phyloP scores from a whole-genome alignment of 2,888 invertebrate genomes.

The Trilocha varians region DNA sequence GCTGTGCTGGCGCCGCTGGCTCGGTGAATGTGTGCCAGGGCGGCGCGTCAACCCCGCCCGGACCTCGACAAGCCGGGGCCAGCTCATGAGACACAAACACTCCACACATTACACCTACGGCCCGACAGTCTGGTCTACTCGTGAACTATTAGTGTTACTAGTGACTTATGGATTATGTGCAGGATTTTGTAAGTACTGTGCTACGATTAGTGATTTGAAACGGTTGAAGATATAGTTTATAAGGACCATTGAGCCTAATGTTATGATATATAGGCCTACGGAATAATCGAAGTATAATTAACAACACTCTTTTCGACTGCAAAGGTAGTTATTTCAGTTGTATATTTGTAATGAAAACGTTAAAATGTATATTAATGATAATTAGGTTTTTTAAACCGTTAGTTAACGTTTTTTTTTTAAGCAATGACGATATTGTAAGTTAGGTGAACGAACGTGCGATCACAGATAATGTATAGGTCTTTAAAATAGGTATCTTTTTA shows the following conservation, averaged over 20 bases:
- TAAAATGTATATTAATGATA: slow-evolving; percentile 55
- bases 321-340: slow-evolving; percentile 41
- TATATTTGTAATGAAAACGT: slow-evolving; percentile 62
- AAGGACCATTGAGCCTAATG: slow-evolving; percentile 58
- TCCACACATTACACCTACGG: slow-evolving; percentile 51
- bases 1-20: slow-evolving; percentile 64
- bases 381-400: slow-evolving; percentile 69
- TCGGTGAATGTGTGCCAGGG: slow-evolving; percentile 70
- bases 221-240: too few species aligned
- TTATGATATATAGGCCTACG: slow-evolving; percentile 58
- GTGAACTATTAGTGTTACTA: slow-evolving; percentile 37
- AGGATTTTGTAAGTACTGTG: slow-evolving; percentile 20
- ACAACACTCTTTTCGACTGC: slow-evolving; percentile 20
- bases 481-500: slow-evolving; percentile 46
- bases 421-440: too few species aligned
- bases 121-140: slow-evolving; percentile 63
- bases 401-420: slow-evolving; percentile 65
- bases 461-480: slow-evolving; percentile 46
- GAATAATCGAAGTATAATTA: slow-evolving; percentile 47
- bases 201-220: too few species aligned
- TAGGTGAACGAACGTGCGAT: too few species aligned
- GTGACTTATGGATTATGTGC: slow-evolving; percentile 30
- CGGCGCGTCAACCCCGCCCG: slow-evolving; percentile 56
- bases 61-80: slow-evolving; percentile 62
- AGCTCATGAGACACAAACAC: slow-evolving; percentile 47